These are phyloP conservation scores for Nasonia oneida DNA, from an alignment of 2,888 invertebrate species.

Conservation along the genomic window DNA sequence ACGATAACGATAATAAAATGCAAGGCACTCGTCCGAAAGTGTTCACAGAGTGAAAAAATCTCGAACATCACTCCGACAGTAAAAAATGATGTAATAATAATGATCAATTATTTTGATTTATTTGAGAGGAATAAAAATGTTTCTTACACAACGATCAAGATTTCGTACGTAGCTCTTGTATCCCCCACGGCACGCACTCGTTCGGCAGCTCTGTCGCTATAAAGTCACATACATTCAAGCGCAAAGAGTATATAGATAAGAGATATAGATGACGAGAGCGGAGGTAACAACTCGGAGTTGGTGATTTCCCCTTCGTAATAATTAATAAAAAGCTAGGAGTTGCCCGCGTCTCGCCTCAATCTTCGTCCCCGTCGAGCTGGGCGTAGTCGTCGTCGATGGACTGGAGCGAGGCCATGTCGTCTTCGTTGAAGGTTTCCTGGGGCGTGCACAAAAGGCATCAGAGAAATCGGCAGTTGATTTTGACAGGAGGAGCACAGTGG, in stretches of 20 bases:
- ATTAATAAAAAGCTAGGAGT: not conserved
- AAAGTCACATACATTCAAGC: not conserved
- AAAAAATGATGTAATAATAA: not conserved
- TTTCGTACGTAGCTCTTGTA: not conserved
- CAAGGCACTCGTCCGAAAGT: constrained; percentile 35
- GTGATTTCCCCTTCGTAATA: no score
- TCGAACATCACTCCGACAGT: not conserved
- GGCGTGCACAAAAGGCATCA: not conserved
- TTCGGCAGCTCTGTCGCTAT: not conserved
- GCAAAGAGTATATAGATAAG: not conserved
- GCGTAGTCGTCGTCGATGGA: constrained; percentile 72
- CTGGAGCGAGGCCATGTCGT: constrained; percentile 70
- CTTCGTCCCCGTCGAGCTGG: constrained; percentile 69
- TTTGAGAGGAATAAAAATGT: constrained; percentile 1
- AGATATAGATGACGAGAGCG: no score
- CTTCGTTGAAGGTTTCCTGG: constrained; percentile 76
- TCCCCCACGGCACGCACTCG: not conserved
- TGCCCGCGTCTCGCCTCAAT: constrained; percentile 17
- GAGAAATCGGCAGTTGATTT: no score
- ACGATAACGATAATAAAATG: not conserved
- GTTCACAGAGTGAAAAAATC: constrained; percentile 3
- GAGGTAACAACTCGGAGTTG: constrained; percentile 18
- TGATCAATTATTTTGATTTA: not conserved
- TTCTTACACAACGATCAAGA: not conserved
- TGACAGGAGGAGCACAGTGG: no score